phyloP scores from a whole-genome alignment of 2,113 vertebrate species.

The Micronycteris hirsuta region DNA sequence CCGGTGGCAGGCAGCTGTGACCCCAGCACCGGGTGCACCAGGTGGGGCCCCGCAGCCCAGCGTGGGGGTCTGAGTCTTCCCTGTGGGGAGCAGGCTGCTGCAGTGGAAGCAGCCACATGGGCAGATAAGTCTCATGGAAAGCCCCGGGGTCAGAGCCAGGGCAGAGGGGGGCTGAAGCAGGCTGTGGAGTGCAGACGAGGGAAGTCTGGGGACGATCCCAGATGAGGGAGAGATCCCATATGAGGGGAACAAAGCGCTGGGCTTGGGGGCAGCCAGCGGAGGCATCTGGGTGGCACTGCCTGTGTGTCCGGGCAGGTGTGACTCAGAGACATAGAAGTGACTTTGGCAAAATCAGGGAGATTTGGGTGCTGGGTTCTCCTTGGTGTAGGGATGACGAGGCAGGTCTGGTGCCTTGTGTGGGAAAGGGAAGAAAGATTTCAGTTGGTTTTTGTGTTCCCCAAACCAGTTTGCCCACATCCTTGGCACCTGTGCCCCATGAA shows the following conservation, averaged over 20 bases:
- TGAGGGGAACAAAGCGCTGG: neutral
- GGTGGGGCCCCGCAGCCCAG: neutral
- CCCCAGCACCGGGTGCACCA: neutral
- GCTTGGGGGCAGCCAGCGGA: neutral
- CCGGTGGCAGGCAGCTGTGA: neutral
- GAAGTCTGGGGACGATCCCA: neutral
- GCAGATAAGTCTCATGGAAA: no score
- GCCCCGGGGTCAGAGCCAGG: neutral
- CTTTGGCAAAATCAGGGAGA: neutral
- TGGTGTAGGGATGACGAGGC: neutral
- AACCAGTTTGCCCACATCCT: conserved; percentile 68
- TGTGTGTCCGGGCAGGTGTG: neutral
- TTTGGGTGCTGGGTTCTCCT: neutral
- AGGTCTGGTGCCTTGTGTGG: neutral
- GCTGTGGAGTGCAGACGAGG: neutral
- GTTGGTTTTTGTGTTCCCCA: conserved; percentile 48
- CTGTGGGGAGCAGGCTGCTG: neutral
- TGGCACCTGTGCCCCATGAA: conserved; percentile 5
- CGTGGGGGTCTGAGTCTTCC: neutral
- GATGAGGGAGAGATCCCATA: neutral
- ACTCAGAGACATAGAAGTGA: neutral
- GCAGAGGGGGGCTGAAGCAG: neutral
- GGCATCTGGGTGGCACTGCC: no score
- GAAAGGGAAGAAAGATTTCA: conserved; percentile 22
- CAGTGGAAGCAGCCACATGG: rapidly evolving